Base-by-base conservation (phyloP, 1,140 invertebrate species). In the Leguminivora glycinivorella region DNA sequence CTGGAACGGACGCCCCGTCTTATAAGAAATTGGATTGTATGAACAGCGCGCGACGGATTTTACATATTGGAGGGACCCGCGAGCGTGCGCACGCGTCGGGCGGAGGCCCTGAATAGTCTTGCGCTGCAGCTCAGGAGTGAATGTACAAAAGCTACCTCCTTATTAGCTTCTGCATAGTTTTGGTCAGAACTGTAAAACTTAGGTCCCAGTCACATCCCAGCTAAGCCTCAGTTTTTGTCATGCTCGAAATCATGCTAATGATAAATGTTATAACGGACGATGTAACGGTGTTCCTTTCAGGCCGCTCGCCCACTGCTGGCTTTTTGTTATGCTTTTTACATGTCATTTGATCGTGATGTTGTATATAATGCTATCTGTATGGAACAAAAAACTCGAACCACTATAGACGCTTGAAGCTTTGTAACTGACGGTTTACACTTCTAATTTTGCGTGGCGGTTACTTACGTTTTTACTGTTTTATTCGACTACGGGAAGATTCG, bases 311-410 rank as follows among this genome's bases (percentile, higher is more conserved):
- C 25, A 63, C 25, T 63, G 12, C 56, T 60, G 58, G 22, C 24
- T 63, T 63, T 63, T 63, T 63, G 58, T 63, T 34, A n/a, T 2
- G 17, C 58, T 63, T 63, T 63, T 63, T 63, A 25, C 24, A 29
- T 63, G 6, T 17, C 25, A 63, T 63, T 63, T 29, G 14, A 63
- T 17, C 17, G 19, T 22, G 40, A 43, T n/a, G 19, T 22, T 10
- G 7, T 9, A 52, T 0, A 17, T 5, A 22, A 10, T 22, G 19
- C 10, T 9, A 17, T 47, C 1, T 47, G n/a, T 43, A n/a, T 14
- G 12, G 14, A 43, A 2, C 31, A 34, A 34, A 34, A 29, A 29
- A 29, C 26, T 34, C 31, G 31, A 34, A 1, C 31, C 7, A 9
- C 10, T 40, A 40, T 14, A 40, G 38, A 40, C 12, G 14, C 38